phyloP scores from a whole-genome alignment of 2,113 vertebrate genomes.

The Plecturocebus donacophilus region DNA sequence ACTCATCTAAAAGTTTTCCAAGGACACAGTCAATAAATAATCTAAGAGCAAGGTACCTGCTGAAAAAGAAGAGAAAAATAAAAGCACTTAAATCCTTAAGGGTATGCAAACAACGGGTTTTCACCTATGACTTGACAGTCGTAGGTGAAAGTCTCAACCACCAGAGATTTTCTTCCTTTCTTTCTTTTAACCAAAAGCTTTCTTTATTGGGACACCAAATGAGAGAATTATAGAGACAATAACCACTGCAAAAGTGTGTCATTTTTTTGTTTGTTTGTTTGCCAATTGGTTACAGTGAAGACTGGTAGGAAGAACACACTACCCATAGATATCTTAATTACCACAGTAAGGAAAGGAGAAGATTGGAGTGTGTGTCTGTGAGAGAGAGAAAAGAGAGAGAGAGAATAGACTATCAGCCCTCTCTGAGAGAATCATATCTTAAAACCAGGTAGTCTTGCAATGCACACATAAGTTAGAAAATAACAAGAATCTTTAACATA shows the following conservation, averaged over 20 bases:
- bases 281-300: not conserved
- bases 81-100: not conserved
- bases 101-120: not conserved
- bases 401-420: not conserved
- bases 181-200: not conserved
- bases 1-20: not conserved
- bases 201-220: not conserved
- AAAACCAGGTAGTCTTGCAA: not conserved
- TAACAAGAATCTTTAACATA: not conserved
- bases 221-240: not conserved
- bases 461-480: not conserved
- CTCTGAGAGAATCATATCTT: constrained; percentile 13
- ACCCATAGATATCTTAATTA: not conserved
- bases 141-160: too few relatives aligned
- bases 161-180: not conserved
- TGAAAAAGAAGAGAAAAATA: not conserved
- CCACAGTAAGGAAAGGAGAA: not conserved
- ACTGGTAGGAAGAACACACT: not conserved
- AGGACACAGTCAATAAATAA: constrained; percentile 5
- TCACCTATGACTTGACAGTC: not conserved
- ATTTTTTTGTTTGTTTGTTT: not conserved
- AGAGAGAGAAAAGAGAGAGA: not conserved
- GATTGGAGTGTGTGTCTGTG: too few relatives aligned
- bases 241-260: not conserved
- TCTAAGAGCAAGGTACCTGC: not conserved